These are phyloP conservation scores for Henricia sp. DNA, from an alignment of 53 echinoderm and acorn worm species.

Conservation along the genomic window DNA sequence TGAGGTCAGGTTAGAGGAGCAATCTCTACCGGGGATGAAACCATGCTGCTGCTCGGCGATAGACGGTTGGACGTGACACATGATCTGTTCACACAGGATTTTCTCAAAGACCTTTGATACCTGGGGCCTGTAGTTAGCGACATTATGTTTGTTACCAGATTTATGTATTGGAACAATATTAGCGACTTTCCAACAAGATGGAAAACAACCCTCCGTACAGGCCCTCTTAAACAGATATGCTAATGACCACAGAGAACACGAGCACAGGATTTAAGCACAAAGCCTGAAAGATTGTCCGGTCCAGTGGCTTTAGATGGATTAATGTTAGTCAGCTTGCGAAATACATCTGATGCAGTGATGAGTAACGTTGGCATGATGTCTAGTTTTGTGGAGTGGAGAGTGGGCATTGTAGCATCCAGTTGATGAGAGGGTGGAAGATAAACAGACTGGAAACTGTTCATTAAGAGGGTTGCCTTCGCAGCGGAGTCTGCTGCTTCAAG, in stretches of 20 bases:
- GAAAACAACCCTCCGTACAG: not conserved
- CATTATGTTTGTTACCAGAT: constrained; percentile 21
- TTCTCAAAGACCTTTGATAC: constrained; percentile 52
- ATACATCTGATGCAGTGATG: no score
- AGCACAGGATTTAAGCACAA: constrained; percentile 7
- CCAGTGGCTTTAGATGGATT: constrained; percentile 14
- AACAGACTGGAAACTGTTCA: no score
- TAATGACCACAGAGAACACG: not conserved
- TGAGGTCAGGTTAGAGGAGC: not conserved
- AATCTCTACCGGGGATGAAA: constrained; percentile 18
- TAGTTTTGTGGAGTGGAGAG: no score
- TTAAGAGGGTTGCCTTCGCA: no score
- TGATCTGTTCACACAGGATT: constrained; percentile 8
- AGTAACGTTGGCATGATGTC: no score
- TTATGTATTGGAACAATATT: constrained; percentile 44
- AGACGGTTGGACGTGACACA: constrained; percentile 10
- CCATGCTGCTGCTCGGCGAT: constrained; percentile 20
- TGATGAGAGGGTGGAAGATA: no score
- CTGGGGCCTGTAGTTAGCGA: constrained; percentile 39
- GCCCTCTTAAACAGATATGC: constrained; percentile 22
- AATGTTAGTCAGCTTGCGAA: not conserved
- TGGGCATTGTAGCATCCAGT: no score
- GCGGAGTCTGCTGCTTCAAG: no score
- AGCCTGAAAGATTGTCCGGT: constrained; percentile 36
- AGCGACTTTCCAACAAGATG: constrained; percentile 37